Percentiles rank a stretch among this genome's conserved stretches.
Conservation (phyloP, 2,888 invertebrate genomes). For the Rhingia campestris region DNA sequence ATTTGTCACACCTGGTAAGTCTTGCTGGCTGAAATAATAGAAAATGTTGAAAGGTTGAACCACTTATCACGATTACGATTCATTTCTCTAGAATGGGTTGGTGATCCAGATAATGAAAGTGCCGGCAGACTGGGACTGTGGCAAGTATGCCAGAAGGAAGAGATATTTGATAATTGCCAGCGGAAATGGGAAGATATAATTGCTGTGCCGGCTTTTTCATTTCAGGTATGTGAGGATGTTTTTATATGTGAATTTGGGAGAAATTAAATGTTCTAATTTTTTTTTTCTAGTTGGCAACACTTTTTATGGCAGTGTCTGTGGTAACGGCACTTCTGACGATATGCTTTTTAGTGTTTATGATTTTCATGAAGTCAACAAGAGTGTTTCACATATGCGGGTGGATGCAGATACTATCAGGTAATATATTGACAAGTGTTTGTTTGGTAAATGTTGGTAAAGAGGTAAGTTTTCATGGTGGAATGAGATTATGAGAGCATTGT, state of each 20-base stretch:
- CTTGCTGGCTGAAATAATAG: conserved; percentile 13
- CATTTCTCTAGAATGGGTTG: conserved; percentile 88
- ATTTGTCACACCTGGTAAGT: conserved; percentile 91
- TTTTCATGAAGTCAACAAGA: conserved; percentile 95
- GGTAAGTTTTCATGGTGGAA: no score
- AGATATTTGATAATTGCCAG: conserved; percentile 91
- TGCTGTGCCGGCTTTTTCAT: conserved; percentile 89
- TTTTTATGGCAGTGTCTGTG: conserved; percentile 93
- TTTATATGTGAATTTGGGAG: conserved; percentile 6
- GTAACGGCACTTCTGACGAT: conserved; percentile 93
- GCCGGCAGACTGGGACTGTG: conserved; percentile 96
- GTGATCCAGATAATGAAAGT: conserved; percentile 91
- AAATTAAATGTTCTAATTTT: neutral
- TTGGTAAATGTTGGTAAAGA: no score
- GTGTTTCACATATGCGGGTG: conserved; percentile 97
- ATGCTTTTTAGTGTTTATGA: conserved; percentile 94
- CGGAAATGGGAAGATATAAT: conserved; percentile 93
- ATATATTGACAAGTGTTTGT: conserved; percentile 75
- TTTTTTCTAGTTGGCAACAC: conserved; percentile 87
- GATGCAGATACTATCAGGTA: conserved; percentile 98
- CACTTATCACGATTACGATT: conserved; percentile 24
- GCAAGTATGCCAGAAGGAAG: conserved; percentile 92
- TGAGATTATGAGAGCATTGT: no score
- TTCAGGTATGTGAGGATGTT: conserved; percentile 84
- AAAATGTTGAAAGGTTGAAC: conserved; percentile 10